These are phyloP conservation scores for Ceriagrion tenellum DNA, from an alignment of 2,888 invertebrate species.

Conservation along the genomic window DNA sequence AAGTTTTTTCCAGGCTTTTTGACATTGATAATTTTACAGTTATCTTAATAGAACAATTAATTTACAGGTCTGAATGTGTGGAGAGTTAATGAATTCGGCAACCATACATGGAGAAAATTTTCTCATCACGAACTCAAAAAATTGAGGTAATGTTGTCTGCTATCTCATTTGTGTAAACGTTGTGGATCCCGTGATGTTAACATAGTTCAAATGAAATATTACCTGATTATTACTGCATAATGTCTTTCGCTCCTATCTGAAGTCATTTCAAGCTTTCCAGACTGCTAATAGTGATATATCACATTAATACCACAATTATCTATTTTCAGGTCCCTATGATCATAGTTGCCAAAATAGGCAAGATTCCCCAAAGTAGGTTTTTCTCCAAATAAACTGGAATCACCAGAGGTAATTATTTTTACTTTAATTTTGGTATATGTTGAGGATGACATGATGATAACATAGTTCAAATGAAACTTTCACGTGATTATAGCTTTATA, in stretches of 20 bases:
- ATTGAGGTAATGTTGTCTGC: neutral
- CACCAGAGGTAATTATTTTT: slow-evolving; percentile 33
- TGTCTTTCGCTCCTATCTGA: slow-evolving; percentile 77
- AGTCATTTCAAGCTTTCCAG: neutral
- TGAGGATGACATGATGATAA: slow-evolving; percentile 74
- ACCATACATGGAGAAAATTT: no score
- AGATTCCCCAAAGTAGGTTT: no score
- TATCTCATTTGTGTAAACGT: neutral
- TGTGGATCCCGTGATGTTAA: neutral
- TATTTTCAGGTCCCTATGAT: neutral
- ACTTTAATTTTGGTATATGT: slow-evolving; percentile 40
- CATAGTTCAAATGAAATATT: slow-evolving; percentile 48
- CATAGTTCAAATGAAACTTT: slow-evolving; percentile 76
- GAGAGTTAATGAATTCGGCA: no score
- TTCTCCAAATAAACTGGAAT: no score
- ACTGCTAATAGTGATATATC: no score
- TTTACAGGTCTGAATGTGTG: no score
- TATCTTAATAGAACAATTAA: no score
- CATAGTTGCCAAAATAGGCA: no score
- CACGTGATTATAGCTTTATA: slow-evolving; percentile 74
- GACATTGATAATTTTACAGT: no score
- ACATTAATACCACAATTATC: neutral
- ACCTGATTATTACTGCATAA: slow-evolving; percentile 74
- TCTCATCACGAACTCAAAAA: no score
- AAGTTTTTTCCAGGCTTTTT: no score